These are phyloP conservation scores for Hirtodrosophila duncani DNA, from an alignment of 2,888 invertebrate species.

Conservation along the genomic window DNA sequence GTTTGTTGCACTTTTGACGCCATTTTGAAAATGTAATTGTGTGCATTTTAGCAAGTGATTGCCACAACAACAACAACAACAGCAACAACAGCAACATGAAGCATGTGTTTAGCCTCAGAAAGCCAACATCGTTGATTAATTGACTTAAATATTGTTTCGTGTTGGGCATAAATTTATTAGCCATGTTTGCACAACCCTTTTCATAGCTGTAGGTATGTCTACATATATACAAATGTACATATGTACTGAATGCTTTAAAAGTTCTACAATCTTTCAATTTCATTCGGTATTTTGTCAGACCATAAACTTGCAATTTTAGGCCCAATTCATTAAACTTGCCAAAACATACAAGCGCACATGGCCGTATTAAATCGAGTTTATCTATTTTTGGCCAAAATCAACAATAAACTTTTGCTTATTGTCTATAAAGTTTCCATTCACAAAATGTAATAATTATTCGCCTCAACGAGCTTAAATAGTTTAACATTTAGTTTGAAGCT, in stretches of 20 bases:
- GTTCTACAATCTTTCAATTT: conserved; percentile 1
- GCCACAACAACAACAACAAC: conserved; percentile 21
- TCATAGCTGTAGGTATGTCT: no score
- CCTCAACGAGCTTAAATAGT: conserved; percentile 13
- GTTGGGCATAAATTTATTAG: no score
- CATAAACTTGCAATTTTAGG: conserved; percentile 5
- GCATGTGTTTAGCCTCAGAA: neutral
- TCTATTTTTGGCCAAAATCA: conserved; percentile 1
- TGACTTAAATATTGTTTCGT: conserved; percentile 18
- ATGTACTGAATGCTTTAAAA: no score
- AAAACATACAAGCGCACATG: no score
- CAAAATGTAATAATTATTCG: conserved; percentile 25
- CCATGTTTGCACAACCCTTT: no score
- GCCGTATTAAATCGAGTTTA: no score
- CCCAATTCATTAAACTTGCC: conserved; percentile 17
- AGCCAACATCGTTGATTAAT: conserved; percentile 26
- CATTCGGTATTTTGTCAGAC: conserved; percentile 1
- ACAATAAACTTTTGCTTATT: no score
- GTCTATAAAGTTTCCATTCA: conserved; percentile 1
- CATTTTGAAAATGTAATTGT: conserved; percentile 74
- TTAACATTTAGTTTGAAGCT: neutral
- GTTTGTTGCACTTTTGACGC: conserved; percentile 64
- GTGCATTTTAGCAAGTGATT: conserved; percentile 53
- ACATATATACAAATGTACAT: no score
- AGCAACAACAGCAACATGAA: conserved; percentile 1